Evolutionary conservation across 2,888 invertebrate genomes (phyloP), one percentile per base, ranked within the genome.

Genomic region (Ctenicera cuprea): DNA sequence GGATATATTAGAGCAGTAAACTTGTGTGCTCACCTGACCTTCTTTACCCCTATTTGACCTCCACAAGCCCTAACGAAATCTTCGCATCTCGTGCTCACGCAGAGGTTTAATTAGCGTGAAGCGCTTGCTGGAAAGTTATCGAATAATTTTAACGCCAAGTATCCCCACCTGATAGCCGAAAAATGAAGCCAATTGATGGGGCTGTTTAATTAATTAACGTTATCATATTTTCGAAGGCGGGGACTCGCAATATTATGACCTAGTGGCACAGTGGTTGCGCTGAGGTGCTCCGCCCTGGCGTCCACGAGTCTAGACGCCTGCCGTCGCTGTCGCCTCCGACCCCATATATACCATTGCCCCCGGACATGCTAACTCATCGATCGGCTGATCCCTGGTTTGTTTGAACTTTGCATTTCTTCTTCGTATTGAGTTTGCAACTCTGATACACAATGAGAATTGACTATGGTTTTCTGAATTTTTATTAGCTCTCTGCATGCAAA

Each of bases 291-390:
- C 84, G 83, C 84, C 83, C 82, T 77, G 85, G 85, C 85, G 86
- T 82, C 85, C 80, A 80, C 76, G 77, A 83, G 86, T 86, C 86
- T 86, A 86, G 86, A 86, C 86, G 83, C 80, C 79, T 77, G 81
- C 78, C 82, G 82, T 80, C 81, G 82, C 76, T 82, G 84, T 83
- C 84, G 84, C 79, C 80, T 79, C 75, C 79, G 74, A 79, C 77
- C 80, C 80, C 79, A 78, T 79, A 77, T 78, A 79, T 73, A 74
- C 74, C 74, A 67, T 61, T 81, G 80, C 83, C 77, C 78, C 80
- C 81, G 81, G 81, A 83, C 83, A 84, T 82, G 79, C 79, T 75
- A 78, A 74, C 75, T 77, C 78, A 78, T 81, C 79, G 80, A 81
- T 81, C 79, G 67, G 67, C 65, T 52, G 20, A 54, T 54, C 63